phyloP scores from a whole-genome alignment of 2,888 invertebrate genomes.

The Drosophila meridiana region DNA sequence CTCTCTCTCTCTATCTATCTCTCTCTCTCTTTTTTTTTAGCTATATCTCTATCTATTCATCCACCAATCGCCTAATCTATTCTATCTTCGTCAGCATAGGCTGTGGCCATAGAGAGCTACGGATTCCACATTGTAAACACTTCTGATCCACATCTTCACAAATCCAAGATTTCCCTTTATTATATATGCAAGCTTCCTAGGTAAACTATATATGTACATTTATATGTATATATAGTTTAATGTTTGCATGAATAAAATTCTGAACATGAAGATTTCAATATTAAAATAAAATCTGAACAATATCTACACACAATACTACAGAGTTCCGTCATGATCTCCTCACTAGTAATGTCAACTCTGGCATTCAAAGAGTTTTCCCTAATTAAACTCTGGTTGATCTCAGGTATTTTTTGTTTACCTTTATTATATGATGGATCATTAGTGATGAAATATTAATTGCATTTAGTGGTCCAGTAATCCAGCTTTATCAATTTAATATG shows the following conservation, averaged over 20 bases:
- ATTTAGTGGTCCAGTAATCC: constrained; percentile 18
- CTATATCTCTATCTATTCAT: not conserved
- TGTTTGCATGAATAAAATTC: not conserved
- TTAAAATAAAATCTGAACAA: not conserved
- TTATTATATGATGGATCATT: not conserved
- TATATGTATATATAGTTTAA: too few species aligned
- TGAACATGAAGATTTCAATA: not conserved
- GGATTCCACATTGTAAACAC: not conserved
- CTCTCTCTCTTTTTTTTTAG: not conserved
- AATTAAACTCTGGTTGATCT: not conserved
- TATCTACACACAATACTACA: not conserved
- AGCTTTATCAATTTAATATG: constrained; percentile 37
- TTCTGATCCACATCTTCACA: not conserved
- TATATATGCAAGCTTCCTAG: not conserved
- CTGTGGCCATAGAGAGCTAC: not conserved
- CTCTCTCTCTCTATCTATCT: not conserved
- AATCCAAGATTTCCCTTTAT: not conserved
- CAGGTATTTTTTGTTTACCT: not conserved
- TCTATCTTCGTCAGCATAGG: not conserved
- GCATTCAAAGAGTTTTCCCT: not conserved
- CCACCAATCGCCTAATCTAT: too few species aligned
- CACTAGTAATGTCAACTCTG: not conserved
- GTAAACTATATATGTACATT: not conserved
- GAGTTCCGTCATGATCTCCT: not conserved
- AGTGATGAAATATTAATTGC: constrained; percentile 12